These are phyloP conservation scores for Panulirus ornatus DNA, from an alignment of 1,140 invertebrate species.

Conservation along the genomic window DNA sequence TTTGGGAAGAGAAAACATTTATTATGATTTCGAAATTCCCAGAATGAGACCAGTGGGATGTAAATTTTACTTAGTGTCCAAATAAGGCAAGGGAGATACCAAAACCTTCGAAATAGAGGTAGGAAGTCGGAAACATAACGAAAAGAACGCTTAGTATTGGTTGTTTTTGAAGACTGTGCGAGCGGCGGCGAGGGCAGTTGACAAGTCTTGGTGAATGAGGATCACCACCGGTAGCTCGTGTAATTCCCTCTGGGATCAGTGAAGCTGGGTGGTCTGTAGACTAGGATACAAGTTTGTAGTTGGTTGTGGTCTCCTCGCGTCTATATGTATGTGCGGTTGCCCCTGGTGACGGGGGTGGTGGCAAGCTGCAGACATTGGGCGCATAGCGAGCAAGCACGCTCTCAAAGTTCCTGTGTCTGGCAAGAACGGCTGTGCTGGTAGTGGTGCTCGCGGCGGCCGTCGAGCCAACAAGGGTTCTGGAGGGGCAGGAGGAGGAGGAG, in stretches of 20 bases:
- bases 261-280: background rate
- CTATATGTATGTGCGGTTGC: constrained; percentile 62
- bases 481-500: constrained; percentile 63
- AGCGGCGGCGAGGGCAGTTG: background rate
- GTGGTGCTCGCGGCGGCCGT: constrained; percentile 58
- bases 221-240: constrained; percentile 34
- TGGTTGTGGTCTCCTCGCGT: constrained; percentile 32
- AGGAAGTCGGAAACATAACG: background rate
- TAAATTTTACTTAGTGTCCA: background rate
- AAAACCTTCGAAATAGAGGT: background rate
- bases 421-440: constrained; percentile 72
- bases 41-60: background rate
- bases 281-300: constrained; percentile 10
- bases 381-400: constrained; percentile 72
- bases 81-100: background rate
- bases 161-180: constrained; percentile 43
- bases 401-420: constrained; percentile 65
- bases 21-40: background rate
- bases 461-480: constrained; percentile 51
- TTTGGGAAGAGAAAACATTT: background rate
- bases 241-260: constrained; percentile 3
- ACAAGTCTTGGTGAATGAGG: constrained; percentile 46
- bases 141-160: constrained; percentile 38
- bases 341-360: constrained; percentile 68
- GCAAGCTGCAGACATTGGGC: constrained; percentile 71